phyloP scores from a whole-genome alignment of 2,797 vertebrate genomes.

The Hydrocynus forskahlii region DNA sequence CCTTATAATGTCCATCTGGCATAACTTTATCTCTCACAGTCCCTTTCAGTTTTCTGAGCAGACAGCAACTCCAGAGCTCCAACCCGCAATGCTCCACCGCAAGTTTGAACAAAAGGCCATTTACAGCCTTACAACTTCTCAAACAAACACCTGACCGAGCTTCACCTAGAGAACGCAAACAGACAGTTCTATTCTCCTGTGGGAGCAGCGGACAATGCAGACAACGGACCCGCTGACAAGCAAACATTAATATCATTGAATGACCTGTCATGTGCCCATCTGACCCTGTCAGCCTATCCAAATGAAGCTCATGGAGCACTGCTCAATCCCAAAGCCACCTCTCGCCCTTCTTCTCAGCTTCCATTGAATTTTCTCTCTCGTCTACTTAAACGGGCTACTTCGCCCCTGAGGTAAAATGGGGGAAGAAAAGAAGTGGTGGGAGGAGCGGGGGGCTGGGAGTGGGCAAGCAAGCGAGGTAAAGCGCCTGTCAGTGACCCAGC shows the following conservation, averaged over 20 bases:
- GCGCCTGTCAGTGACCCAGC: slow-evolving; percentile 61
- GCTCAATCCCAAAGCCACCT: slow-evolving; percentile 28
- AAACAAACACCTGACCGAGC: slow-evolving; percentile 12
- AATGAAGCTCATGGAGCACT: slow-evolving; percentile 13
- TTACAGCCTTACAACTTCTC: neutral
- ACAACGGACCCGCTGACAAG: neutral
- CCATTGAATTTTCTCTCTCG: neutral
- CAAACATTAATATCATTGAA: slow-evolving; percentile 6
- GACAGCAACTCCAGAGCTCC: neutral
- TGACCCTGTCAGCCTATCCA: slow-evolving; percentile 40
- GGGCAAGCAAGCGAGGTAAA: slow-evolving; percentile 55
- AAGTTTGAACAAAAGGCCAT: neutral
- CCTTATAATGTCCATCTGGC: neutral
- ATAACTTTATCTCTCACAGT: neutral
- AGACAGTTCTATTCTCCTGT: neutral
- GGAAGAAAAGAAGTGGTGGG: neutral
- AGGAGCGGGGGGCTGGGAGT: neutral
- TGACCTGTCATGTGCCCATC: slow-evolving; percentile 17
- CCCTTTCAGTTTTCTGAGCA: neutral
- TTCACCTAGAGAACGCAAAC: slow-evolving; percentile 1
- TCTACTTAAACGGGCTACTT: slow-evolving; percentile 33
- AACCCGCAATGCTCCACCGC: too few species aligned
- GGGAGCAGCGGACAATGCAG: neutral
- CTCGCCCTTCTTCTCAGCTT: neutral
- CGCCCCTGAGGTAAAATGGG: slow-evolving; percentile 12